Evolutionary conservation across 2,797 vertebrate genomes (phyloP), one percentile per base, ranked within the genome.

Genomic region (Rhabdomys pumilio): DNA sequence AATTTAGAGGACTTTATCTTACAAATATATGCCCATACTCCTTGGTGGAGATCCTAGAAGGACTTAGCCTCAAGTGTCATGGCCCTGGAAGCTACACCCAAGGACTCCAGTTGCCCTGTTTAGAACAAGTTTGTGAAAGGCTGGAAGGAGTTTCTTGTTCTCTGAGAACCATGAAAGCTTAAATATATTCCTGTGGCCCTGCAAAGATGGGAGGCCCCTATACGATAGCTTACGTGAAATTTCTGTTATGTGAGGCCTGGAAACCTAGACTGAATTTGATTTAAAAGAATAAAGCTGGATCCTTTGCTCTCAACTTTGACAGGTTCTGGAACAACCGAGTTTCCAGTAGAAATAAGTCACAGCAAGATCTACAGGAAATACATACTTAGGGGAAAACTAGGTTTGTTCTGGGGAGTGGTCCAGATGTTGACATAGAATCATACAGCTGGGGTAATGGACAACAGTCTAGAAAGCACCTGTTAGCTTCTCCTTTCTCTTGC

Each of bases 231-330:
- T 8, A 59, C 82, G 34, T 89, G 44, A 81, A 61, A 83, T 90
- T 93, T 93, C 57, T 7, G 26, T 73, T 20, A 72, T 76, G 1
- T 13, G 14, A 76, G 47, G 79, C 57, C 38, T 89, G 86, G 55
- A 31, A 63, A 75, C 73, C 41, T 50, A 83, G 69, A 79, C 50
- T 67, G 83, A 57, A 87, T 85, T 81, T 55, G 75, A 94, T 77
- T 81, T 95, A 84, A 77, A 87, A 92, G 89, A 81, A 69, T 82
- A 57, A 75, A 88, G 34, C 53, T 72, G 38, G 69, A 29, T 89
- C 88, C 19, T 19, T 89, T 87, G 20, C n/a, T 38, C 24, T 91
- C 63, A 34, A 6, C 22, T 82, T 57, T 57, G 24, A 85, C 65
- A 44, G 47, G 15, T 80, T 83, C 34, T n/a, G 87, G 61, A 72